Evolutionary conservation across 1,140 invertebrate species (phyloP), one percentile per base, ranked within the genome.

Genomic region (Bombus superbus): DNA sequence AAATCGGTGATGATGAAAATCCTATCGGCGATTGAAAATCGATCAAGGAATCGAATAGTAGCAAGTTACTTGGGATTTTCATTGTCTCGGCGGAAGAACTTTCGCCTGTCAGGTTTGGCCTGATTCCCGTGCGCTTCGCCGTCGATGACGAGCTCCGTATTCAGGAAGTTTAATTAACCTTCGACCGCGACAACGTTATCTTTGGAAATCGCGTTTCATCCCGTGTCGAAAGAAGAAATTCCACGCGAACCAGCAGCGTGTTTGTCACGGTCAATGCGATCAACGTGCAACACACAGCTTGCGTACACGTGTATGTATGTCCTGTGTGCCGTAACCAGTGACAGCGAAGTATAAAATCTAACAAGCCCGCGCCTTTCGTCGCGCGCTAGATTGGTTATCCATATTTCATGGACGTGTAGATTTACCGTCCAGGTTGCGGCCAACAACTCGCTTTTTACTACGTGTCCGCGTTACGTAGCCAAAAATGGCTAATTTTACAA

Each of bases 401-500:
- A 79, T 79, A 79, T 79, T 84, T 84, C 68, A 84, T 84, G 47
- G 64, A 62, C 53, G 38, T 66, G 38, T 18, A 53, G 22, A 71
- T 78, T 32, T 35, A 78, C 22, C 62, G 64, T 25, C 32, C 32
- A 25, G 8, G 42, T 40, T 32, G 72, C 38, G n/a, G 44, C 38
- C 68, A 35, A 66, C 57, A 53, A 18, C 35, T 68, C 42, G 47
- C 40, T 74, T 83, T 76, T 83, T 76, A 53, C 22, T 68, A 22
- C 73, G 42, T 38, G 32, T 8, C 25, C 32, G 18, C 18, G 69
- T 18, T 32, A 32, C 32, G 38, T 28, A 44, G 32, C 8, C 10
- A 15, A 44, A 47, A 83, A 76, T 75, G 76, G 74, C 73, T 83
- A 83, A 83, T 83, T 77, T 83, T 76, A 76, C 68, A 68, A 83